Evolutionary conservation across 2,113 vertebrate genomes (phyloP).

Genomic region (Microcebus lehilahytsara): DNA sequence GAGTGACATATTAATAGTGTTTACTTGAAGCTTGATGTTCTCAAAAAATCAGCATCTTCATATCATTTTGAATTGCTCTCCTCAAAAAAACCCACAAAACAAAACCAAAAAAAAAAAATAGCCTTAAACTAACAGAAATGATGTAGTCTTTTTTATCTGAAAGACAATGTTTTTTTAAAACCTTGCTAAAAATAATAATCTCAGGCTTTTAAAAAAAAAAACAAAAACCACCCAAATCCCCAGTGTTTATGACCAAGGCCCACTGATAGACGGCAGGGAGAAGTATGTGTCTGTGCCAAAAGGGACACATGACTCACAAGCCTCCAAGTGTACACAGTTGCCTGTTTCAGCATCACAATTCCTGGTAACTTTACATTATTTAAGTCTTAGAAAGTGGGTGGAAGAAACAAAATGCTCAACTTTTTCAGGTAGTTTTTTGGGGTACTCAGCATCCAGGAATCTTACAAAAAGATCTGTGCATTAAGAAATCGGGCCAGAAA

Average conservation of each 20-base stretch:
- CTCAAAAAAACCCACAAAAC: background rate
- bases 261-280: constrained; percentile 17
- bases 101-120: background rate
- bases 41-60: constrained; percentile 72
- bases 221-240: background rate
- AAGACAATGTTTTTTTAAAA: constrained; percentile 23
- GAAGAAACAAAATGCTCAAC: constrained; percentile 64
- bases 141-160: constrained; percentile 30
- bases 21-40: constrained; percentile 59
- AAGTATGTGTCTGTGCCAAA: background rate
- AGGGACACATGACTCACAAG: background rate
- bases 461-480: constrained; percentile 55
- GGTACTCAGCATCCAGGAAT: constrained; percentile 43
- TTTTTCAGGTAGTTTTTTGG: constrained; percentile 18
- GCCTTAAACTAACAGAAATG: constrained; percentile 15
- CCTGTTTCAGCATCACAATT: constrained; percentile 14
- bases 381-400: constrained; percentile 47
- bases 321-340: constrained; percentile 3
- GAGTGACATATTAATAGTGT: constrained; percentile 69
- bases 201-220: constrained; percentile 10
- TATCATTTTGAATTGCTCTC: constrained; percentile 68
- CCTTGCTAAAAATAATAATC: constrained; percentile 73
- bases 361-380: constrained; percentile 46
- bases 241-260: constrained; percentile 55
- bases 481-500: background rate